These are phyloP conservation scores for Argyra leucocephala DNA, from an alignment of 2,888 invertebrate species.

Conservation along the genomic window DNA sequence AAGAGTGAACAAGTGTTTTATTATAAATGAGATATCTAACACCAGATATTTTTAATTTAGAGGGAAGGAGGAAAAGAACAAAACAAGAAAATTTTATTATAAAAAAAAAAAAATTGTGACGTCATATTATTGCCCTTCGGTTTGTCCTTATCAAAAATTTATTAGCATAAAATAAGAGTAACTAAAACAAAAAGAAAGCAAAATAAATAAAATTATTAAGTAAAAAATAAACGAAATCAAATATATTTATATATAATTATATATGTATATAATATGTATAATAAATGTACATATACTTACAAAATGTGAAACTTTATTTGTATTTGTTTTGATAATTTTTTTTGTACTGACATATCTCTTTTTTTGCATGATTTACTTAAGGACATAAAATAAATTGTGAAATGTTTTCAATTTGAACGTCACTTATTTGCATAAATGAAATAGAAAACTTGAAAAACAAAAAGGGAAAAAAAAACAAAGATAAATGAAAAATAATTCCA, in stretches of 20 bases:
- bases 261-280: neutral
- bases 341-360: neutral
- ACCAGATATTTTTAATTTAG: neutral
- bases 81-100: neutral
- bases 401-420: conserved; percentile 3
- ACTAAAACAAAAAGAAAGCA: neutral
- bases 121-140: neutral
- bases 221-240: neutral
- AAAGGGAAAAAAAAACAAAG: too few relatives aligned
- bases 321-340: neutral
- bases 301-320: too few relatives aligned
- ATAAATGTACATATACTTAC: too few relatives aligned
- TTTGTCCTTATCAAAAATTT: neutral
- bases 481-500: too few relatives aligned
- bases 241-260: too few relatives aligned
- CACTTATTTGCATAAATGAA: neutral
- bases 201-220: conserved; percentile 6
- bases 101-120: neutral
- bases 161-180: too few relatives aligned
- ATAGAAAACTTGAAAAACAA: neutral
- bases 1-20: neutral
- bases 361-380: neutral
- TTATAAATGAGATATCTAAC: neutral
- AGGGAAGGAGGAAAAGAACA: neutral
- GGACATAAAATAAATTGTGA: neutral